Evolutionary conservation across 2,113 vertebrate genomes (phyloP).

Genomic region (Lanius ludovicianus): DNA sequence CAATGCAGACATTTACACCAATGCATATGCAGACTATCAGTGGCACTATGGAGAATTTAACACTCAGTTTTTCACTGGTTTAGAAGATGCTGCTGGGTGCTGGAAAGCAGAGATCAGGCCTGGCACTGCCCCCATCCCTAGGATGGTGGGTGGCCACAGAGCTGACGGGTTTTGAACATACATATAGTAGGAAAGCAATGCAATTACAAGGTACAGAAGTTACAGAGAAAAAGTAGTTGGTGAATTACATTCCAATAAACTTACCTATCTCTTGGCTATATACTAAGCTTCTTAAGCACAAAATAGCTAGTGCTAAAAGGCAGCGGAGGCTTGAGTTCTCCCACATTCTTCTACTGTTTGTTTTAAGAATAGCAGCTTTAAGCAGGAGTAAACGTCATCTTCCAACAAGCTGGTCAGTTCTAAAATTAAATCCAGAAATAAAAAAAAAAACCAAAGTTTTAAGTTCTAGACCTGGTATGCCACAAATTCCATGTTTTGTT

Average conservation of each 20-base stretch:
- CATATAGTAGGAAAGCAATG: background rate
- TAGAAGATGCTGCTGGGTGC: background rate
- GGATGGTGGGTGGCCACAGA: background rate
- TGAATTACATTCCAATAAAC: background rate
- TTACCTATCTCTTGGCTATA: slow-evolving; percentile 68
- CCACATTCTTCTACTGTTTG: slow-evolving; percentile 58
- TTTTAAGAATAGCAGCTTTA: slow-evolving; percentile 31
- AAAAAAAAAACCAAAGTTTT: background rate
- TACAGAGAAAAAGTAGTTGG: background rate
- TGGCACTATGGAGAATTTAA: background rate
- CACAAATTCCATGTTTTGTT: background rate
- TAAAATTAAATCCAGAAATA: slow-evolving; percentile 16
- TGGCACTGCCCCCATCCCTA: background rate
- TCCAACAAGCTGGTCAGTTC: slow-evolving; percentile 41
- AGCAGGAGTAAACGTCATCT: slow-evolving; percentile 24
- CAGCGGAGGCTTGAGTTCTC: slow-evolving; percentile 7
- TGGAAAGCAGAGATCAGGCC: background rate
- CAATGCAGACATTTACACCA: background rate
- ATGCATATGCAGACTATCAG: background rate
- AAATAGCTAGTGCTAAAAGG: slow-evolving; percentile 46
- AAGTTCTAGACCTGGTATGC: background rate
- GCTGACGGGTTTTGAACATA: background rate
- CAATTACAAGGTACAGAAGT: background rate
- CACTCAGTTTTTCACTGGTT: background rate
- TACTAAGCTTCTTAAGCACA: slow-evolving; percentile 43